These are phyloP conservation scores for Dryococelus australis DNA, from an alignment of 2,888 invertebrate species.

Conservation along the genomic window DNA sequence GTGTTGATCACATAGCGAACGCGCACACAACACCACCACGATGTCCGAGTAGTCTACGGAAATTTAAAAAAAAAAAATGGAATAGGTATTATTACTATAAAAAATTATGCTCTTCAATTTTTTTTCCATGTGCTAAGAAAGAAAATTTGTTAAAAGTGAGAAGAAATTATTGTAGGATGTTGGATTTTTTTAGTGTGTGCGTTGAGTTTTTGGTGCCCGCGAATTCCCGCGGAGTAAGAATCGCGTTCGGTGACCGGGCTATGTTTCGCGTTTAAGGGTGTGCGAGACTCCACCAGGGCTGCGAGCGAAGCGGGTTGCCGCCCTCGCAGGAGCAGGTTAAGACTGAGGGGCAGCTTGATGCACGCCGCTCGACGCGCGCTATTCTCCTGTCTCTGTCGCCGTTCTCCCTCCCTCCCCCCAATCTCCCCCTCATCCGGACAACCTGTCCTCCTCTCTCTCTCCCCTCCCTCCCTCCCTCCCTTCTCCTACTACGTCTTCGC, in stretches of 20 bases:
- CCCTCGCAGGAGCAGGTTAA: not conserved
- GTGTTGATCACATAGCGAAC: not conserved
- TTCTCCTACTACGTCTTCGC: too few relatives aligned
- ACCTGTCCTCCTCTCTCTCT: too few relatives aligned
- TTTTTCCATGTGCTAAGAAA: too few relatives aligned
- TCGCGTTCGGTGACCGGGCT: not conserved
- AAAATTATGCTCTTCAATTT: too few relatives aligned
- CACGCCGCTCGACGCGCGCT: not conserved
- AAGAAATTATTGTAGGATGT: too few relatives aligned
- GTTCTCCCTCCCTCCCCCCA: not conserved
- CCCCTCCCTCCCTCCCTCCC: too few relatives aligned
- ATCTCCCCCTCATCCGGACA: not conserved
- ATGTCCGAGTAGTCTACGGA: not conserved
- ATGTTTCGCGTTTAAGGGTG: not conserved
- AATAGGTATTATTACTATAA: too few relatives aligned
- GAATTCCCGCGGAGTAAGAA: too few relatives aligned
- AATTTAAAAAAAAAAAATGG: too few relatives aligned
- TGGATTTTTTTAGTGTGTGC: too few relatives aligned
- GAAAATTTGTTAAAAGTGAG: too few relatives aligned
- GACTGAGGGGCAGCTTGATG: slow-evolving; percentile 20
- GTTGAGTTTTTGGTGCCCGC: too few relatives aligned
- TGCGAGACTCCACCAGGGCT: not conserved
- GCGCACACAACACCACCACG: not conserved
- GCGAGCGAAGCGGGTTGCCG: not conserved
- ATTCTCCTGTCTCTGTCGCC: not conserved